Percentiles rank a stretch among this genome's conserved stretches.
These are phyloP conservation scores for Seira musarum DNA, from an alignment of 2,888 invertebrate species.

Conservation along the genomic window DNA sequence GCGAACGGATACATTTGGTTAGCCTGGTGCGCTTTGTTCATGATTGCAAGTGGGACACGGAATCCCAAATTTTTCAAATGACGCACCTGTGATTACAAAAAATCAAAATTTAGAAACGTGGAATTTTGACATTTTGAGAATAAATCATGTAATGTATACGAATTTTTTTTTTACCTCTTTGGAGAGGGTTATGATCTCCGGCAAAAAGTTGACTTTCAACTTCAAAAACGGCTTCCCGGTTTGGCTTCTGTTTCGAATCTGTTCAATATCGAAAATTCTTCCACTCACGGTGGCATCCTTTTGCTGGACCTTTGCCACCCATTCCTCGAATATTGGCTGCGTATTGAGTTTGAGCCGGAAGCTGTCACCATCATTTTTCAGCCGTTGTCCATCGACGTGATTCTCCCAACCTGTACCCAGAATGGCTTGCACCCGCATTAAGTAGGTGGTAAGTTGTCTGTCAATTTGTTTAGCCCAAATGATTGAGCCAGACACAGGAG, in stretches of 20 bases:
- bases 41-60: constrained; percentile 96
- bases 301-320: constrained; percentile 95
- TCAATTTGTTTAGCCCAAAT: constrained; percentile 99
- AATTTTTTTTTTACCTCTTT: constrained; percentile 90
- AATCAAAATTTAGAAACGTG: constrained; percentile 15
- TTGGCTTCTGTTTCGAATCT: constrained; percentile 73
- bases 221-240: constrained; percentile 75
- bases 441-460: constrained; percentile 94
- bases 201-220: constrained; percentile 93
- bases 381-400: constrained; percentile 95
- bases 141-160: no score
- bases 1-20: constrained; percentile 99
- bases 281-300: constrained; percentile 95
- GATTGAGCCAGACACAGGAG: constrained; percentile 97
- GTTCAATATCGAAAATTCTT: constrained; percentile 93
- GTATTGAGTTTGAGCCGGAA: constrained; percentile 97
- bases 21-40: constrained; percentile 99
- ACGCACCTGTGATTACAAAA: constrained; percentile 76
- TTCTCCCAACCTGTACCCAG: constrained; percentile 93
- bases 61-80: constrained; percentile 97
- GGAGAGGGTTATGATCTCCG: constrained; percentile 97
- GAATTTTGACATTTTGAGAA: neutral
- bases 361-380: constrained; percentile 98
- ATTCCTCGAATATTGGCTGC: constrained; percentile 98
- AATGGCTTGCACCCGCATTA: constrained; percentile 98